These are phyloP conservation scores for Galago senegalensis DNA, from an alignment of 2,797 vertebrate genomes.

Conservation along the genomic window DNA sequence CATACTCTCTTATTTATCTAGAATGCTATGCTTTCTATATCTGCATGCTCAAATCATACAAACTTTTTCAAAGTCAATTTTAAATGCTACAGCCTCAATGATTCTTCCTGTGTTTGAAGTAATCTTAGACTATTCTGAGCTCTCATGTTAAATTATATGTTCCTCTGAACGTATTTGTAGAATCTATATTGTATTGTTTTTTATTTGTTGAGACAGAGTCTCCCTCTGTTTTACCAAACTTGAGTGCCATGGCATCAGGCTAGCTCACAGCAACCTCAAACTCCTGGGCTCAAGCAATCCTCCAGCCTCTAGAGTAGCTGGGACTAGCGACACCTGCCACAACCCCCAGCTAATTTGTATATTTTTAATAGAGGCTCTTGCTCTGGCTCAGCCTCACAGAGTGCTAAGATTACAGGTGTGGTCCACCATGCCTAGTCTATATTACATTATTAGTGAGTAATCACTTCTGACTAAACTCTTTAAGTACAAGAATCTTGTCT, in stretches of 20 bases:
- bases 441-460: slow-evolving; percentile 39
- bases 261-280: too few species aligned
- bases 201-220: too few species aligned
- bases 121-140: not conserved
- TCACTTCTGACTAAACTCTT: slow-evolving; percentile 15
- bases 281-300: too few species aligned
- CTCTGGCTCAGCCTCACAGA: too few species aligned
- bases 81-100: slow-evolving; percentile 41
- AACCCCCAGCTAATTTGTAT: too few species aligned
- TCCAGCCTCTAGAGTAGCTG: too few species aligned
- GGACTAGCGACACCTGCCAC: too few species aligned
- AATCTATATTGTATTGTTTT: slow-evolving; percentile 3
- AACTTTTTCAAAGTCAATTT: slow-evolving; percentile 48
- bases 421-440: too few species aligned
- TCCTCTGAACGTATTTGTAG: slow-evolving; percentile 23
- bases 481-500: slow-evolving; percentile 34
- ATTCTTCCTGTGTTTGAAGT: slow-evolving; percentile 51
- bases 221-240: too few species aligned
- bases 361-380: too few species aligned
- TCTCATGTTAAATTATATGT: slow-evolving; percentile 60
- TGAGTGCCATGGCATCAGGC: too few species aligned
- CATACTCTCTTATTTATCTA: not conserved
- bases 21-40: not conserved
- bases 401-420: too few species aligned
- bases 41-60: slow-evolving; percentile 31